A percentile compares a stretch with the other conserved stretches of the same genome.
Conservation (phyloP, 2,888 invertebrate genomes). For the Parthenolecanium corni region DNA sequence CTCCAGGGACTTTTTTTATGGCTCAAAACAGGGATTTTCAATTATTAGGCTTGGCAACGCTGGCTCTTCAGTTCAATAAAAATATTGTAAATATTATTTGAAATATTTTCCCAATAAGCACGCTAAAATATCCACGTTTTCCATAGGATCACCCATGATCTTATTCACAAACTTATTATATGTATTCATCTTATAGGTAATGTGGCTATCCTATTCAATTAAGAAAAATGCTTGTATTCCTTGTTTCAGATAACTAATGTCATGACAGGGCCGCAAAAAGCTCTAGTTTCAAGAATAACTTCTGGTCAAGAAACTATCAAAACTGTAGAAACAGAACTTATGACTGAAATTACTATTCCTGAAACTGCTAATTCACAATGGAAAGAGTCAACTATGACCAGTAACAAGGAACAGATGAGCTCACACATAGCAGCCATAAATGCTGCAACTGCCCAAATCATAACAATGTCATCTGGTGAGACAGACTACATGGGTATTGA, state of each 20-base stretch:
- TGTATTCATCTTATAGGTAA: no score
- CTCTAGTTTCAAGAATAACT: slow-evolving; percentile 79
- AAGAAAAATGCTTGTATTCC: no score
- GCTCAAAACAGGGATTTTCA: no score
- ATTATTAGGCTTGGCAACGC: no score
- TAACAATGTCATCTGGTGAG: slow-evolving; percentile 78
- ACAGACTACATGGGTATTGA: slow-evolving; percentile 93
- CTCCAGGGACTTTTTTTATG: no score
- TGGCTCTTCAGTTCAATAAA: no score
- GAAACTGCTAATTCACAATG: slow-evolving; percentile 82
- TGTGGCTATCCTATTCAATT: no score
- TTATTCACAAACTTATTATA: no score
- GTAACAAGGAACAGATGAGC: slow-evolving; percentile 89
- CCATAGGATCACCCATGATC: no score
- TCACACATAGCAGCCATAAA: slow-evolving; percentile 98
- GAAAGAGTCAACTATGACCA: slow-evolving; percentile 87
- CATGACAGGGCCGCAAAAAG: slow-evolving; percentile 82
- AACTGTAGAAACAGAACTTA: slow-evolving; percentile 68
- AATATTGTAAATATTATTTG: no score
- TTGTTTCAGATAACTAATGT: slow-evolving; percentile 65
- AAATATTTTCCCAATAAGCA: no score
- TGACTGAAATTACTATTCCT: slow-evolving; percentile 51
- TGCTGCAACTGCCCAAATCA: slow-evolving; percentile 95
- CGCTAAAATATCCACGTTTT: no score
- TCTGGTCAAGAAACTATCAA: slow-evolving; percentile 79